A percentile compares a stretch with the other conserved stretches of the same genome.
These are phyloP conservation scores for Rhyacichthys aspro DNA, from an alignment of 2,797 vertebrate species.

Conservation along the genomic window DNA sequence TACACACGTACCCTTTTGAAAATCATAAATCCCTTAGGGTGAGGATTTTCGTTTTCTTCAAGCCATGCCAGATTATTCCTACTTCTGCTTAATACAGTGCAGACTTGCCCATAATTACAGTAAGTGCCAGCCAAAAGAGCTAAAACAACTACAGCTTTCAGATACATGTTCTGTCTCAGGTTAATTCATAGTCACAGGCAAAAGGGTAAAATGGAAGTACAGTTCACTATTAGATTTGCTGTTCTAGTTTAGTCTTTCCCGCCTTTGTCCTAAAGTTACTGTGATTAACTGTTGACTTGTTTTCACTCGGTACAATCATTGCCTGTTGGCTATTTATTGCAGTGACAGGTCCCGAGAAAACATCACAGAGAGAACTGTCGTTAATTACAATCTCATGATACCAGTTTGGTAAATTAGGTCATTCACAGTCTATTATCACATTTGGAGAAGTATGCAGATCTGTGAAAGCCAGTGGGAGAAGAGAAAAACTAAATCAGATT, in stretches of 20 bases:
- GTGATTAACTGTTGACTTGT: constrained; percentile 7
- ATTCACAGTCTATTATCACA: constrained; percentile 62
- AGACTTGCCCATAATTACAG: constrained; percentile 28
- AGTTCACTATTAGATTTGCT: background rate
- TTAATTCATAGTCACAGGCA: background rate
- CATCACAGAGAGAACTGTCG: constrained; percentile 3
- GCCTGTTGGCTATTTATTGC: constrained; percentile 4
- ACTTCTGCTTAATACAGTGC: constrained; percentile 15
- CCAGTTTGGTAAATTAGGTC: constrained; percentile 60
- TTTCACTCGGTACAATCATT: constrained; percentile 14
- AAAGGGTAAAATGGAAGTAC: background rate
- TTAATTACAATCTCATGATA: constrained; percentile 68
- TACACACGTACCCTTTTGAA: constrained; percentile 3
- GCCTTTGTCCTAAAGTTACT: constrained; percentile 20
- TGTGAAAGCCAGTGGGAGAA: constrained; percentile 23
- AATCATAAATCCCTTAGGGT: constrained; percentile 11
- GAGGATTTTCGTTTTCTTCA: constrained; percentile 10
- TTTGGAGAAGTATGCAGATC: constrained; percentile 61
- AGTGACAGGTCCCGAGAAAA: constrained; percentile 17
- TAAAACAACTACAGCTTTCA: constrained; percentile 18
- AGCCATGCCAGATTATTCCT: constrained; percentile 18
- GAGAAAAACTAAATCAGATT: constrained; percentile 10
- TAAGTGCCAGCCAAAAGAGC: constrained; percentile 8
- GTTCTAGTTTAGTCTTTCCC: constrained; percentile 8
- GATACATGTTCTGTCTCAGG: background rate